Evolutionary conservation across 2,797 vertebrate species (phyloP), one percentile per base, ranked within the genome.

Genomic region (Trichosurus vulpecula): DNA sequence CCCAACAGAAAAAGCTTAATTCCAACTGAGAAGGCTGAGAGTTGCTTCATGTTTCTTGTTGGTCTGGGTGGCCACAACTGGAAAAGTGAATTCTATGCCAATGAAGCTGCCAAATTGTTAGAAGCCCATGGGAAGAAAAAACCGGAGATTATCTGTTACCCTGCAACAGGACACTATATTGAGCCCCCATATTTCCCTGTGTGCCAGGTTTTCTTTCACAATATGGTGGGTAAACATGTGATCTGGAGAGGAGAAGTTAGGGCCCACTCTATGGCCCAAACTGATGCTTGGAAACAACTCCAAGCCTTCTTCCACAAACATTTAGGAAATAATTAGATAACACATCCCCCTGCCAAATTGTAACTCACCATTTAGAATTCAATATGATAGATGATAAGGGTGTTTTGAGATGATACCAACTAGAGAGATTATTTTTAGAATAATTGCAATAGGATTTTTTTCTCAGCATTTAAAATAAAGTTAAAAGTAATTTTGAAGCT

Each of bases 41-140:
- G 98, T 1, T 87, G 0, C 92, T 99, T 99, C 97, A 98, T 99
- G 51, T 99, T 99, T 81, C 97, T 99, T 35, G 99, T 99, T 0
- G 98, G 99, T n/a, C 98, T 98, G 97, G 99, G 99, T 74, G 99
- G 99, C 98, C 98, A 47, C 81, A 99, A 99, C 98, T 99, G 99
- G 99, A 99, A 98, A 96, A 99, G 99, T 2, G 96, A 97, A 51
- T 97, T 99, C 54, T 99, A 98, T 94, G 99, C 99, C 30, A 58
- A 97, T 2, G 98, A 99, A 94, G 99, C 99, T 1, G 98, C 98
- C 31, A 99, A 98, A 4, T 97, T 51, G 30, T 98, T 99, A 91
- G 97, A 98, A 97, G 98, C 97, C 91, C 98, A 99, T 0, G 98
- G 99, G 56, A 99, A 99, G 97, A 96, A 99, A 52, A 98, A 98